Evolutionary conservation across 2,113 vertebrate genomes (phyloP), one percentile per base, ranked within the genome.

Genomic region (Zosterops pallidus): DNA sequence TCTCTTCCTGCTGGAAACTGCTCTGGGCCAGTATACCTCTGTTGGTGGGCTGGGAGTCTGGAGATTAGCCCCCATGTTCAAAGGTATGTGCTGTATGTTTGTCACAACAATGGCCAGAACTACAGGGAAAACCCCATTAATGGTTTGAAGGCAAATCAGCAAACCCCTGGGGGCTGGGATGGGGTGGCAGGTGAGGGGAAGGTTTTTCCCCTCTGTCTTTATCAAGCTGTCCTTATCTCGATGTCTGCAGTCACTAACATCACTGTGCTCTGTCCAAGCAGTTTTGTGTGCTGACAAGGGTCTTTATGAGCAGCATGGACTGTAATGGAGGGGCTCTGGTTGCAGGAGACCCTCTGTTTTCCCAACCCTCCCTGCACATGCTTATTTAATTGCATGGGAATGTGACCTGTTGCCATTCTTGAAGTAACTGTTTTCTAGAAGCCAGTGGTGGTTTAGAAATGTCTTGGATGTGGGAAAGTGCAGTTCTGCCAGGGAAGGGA

Each of bases 31-130:
- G 86, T 99, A 98, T 95, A 99, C 98, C 18, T 98, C 99, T 15
- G 97, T 99, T 1, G 99, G 99, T 2, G 99, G 98, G 6, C 95
- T 99, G 11, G 99, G 98, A 13, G 99, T 99, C 59, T 99, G 99
- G 99, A 99, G 97, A 95, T 97, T 99, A 77, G 96, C 99, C 12
- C 99, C 99, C 5, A 99, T 99, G 99, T 99, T 99, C 98, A 99
- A 99, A 98, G 99, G 99, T 99, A 97, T 86, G 76, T 83, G 17
- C 42, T 56, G 8, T 9, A 13, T 56, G 39, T 88, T 39, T 75
- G 52, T 44, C 41, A 21, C 75, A 56, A 18, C 0, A 16, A 8
- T 24, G 19, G 19, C 31, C 0, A 0, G 5, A 59, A 20, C 25
- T n/a, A 33, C 33, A 85, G 46, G 26, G 2, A 64, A 65, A 63